Percentiles rank a stretch among this genome's conserved stretches.
phyloP scores from a whole-genome alignment of 2,113 vertebrate genomes.

The Amblyopsis rosae region DNA sequence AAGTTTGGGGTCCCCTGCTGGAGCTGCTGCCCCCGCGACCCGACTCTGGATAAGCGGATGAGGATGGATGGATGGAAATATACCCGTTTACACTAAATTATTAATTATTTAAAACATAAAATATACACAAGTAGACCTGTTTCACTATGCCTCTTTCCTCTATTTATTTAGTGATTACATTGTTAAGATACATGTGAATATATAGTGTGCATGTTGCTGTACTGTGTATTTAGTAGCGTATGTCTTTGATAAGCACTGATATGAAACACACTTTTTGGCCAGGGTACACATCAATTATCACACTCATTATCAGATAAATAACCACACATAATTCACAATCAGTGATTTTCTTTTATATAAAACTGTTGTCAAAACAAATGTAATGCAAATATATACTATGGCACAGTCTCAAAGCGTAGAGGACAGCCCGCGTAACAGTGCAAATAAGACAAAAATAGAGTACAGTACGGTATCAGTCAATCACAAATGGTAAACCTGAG shows the following conservation, averaged over 20 bases:
- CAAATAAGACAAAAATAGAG: conserved; percentile 54
- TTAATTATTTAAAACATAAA: neutral
- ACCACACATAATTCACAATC: conserved; percentile 22
- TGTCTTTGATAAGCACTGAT: conserved; percentile 46
- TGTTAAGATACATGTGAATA: neutral
- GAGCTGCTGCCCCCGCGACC: no score
- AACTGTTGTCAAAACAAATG: conserved; percentile 31
- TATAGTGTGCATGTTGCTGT: neutral
- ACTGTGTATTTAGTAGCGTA: conserved; percentile 44
- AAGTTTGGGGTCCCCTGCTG: no score
- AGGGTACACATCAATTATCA: conserved; percentile 32
- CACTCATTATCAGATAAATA: conserved; percentile 22
- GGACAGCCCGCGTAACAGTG: conserved; percentile 36
- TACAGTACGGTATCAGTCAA: conserved; percentile 37
- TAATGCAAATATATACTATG: conserved; percentile 8
- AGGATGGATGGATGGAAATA: no score
- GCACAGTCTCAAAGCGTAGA: conserved; percentile 24
- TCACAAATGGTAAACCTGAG: conserved; percentile 63
- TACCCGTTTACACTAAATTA: neutral
- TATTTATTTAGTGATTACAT: conserved; percentile 2
- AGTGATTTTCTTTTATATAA: conserved; percentile 32
- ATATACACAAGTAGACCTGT: neutral
- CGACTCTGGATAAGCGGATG: no score
- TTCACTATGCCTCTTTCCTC: neutral
- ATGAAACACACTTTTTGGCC: conserved; percentile 36